Percentiles rank a stretch among this genome's conserved stretches.
Conservation (phyloP, 2,888 invertebrate species). For the Ceramica pisi region DNA sequence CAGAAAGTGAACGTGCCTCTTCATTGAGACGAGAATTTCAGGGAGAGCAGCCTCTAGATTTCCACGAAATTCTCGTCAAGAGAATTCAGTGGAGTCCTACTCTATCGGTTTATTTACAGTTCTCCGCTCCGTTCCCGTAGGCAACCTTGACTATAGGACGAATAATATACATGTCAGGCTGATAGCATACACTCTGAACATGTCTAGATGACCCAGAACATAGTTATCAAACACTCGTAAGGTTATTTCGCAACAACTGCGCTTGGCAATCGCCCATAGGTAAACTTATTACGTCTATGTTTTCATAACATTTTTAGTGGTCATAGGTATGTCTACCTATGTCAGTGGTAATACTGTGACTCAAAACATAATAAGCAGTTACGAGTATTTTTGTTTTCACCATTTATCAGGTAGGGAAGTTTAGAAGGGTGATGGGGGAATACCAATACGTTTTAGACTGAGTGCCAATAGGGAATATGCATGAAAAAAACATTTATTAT, state of each 20-base stretch:
- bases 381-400: neutral
- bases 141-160: neutral
- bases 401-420: neutral
- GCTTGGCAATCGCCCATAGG: constrained; percentile 14
- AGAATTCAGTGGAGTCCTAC: neutral
- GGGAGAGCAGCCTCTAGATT: neutral
- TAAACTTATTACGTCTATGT: constrained; percentile 28
- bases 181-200: too few relatives aligned
- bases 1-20: neutral
- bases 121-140: neutral
- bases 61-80: neutral
- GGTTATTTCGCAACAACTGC: constrained; percentile 31
- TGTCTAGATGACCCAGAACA: neutral
- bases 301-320: constrained; percentile 53
- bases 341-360: constrained; percentile 21
- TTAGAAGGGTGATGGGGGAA: neutral
- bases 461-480: too few relatives aligned
- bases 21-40: neutral
- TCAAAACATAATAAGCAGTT: constrained; percentile 3
- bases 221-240: constrained; percentile 8
- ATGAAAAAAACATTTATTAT: too few relatives aligned
- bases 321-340: constrained; percentile 29
- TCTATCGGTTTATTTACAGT: neutral
- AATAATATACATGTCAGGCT: neutral
- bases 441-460: constrained; percentile 7